Conservation (phyloP, 2,113 vertebrate genomes). For the Perognathus longimembris region DNA sequence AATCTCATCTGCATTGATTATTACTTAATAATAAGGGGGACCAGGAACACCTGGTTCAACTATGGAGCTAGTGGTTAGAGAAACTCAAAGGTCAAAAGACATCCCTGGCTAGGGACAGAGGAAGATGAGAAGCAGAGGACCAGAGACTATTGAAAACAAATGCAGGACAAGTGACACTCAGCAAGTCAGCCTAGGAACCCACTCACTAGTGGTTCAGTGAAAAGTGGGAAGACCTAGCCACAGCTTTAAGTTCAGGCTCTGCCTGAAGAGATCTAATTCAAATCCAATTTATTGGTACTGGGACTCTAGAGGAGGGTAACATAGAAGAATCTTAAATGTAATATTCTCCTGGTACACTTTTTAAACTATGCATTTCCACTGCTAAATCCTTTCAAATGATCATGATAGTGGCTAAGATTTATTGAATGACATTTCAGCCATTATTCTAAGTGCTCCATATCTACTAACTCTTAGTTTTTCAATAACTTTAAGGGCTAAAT, state of each 20-base stretch:
- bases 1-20: not conserved
- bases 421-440: not conserved
- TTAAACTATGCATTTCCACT: slow-evolving; percentile 8
- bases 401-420: not conserved
- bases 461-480: not conserved
- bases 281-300: not conserved
- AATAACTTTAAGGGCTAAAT: not conserved
- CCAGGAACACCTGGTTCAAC: not conserved
- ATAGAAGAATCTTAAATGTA: not conserved
- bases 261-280: not conserved
- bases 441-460: not conserved
- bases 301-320: not conserved
- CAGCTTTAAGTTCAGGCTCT: not conserved
- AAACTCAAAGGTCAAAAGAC: not conserved
- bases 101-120: not conserved
- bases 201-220: not conserved
- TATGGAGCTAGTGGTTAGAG: not conserved
- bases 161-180: not conserved
- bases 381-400: slow-evolving; percentile 9
- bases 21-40: not conserved
- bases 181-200: not conserved
- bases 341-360: not conserved
- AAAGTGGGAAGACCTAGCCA: not conserved
- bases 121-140: not conserved
- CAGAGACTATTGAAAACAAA: not conserved